Base-by-base conservation (phyloP, 1,140 invertebrate genomes). In the Drosophila repleta region DNA sequence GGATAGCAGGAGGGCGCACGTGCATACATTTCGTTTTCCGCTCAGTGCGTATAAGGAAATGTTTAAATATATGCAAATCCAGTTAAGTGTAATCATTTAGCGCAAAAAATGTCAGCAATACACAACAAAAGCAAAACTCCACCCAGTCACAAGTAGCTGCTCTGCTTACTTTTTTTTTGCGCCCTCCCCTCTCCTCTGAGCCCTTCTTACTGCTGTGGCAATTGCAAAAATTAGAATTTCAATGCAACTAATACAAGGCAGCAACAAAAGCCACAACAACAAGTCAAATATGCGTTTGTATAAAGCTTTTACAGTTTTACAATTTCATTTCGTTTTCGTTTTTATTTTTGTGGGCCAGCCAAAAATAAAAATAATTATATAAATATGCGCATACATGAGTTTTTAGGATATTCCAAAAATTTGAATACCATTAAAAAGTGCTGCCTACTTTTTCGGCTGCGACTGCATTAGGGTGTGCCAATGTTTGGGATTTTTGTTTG, bases 71-170 rank as follows among this genome's bases (percentile, higher is more conserved):
- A 88, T 88, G 83, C 83, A 88, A 88, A 88, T 88, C 83, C 75
- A 88, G 84, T 88, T 88, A 88, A 88, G 83, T 89, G 83, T 88
- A 88, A 88, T 88, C 83, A 89, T 88, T 88, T 88, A 88, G 83
- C 76, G 74, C 63, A 61, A 80, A 85, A 87, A 85, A 85, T 74
- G 66, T 68, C 46, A 66, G 41, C 41, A 51, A 72, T 15, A 60
- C 45, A 64, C 71, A 69, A 66, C 62, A 78, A 72, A 74, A 64
- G 76, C 41, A 75, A 71, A 57, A 53, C 35, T 48, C 26, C 20
- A 64, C 43, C 48, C 45, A 60, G 32, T 48, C 68, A 57, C 35
- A 65, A 65, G 21, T 29, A 57, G 61, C 53, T 51, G 29, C 55
- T 18, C 55, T 43, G 15, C 37, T 56, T 56, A 21, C 17, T 35